Evolutionary conservation across 92 coral and sea anemone species (phyloP).

Genomic region (Porites cylindrica): DNA sequence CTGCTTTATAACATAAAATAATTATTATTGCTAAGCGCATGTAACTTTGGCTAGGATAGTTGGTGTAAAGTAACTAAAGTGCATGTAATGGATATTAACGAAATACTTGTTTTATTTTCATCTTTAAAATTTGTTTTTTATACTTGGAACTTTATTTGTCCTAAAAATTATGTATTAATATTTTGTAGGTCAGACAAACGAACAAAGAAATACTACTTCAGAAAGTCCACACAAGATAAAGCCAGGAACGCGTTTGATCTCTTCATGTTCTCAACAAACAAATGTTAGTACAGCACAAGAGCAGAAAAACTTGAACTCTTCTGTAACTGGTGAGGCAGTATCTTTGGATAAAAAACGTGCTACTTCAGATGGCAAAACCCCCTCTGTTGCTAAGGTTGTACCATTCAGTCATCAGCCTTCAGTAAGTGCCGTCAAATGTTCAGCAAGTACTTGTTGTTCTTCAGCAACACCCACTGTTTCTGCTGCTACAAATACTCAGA

Average conservation of each 20-base stretch:
- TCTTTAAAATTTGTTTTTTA: too few species aligned
- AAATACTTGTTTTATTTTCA: too few species aligned
- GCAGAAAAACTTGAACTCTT: neutral
- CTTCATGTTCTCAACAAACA: neutral
- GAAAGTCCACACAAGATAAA: neutral
- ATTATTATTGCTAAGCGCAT: too few species aligned
- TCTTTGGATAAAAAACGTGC: slow-evolving; percentile 3
- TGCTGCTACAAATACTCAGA: neutral
- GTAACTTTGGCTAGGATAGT: too few species aligned
- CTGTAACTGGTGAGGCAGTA: neutral
- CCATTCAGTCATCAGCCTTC: slow-evolving; percentile 45
- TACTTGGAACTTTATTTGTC: neutral
- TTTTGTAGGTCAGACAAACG: neutral
- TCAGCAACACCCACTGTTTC: neutral
- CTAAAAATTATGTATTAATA: neutral
- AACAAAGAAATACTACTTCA: neutral
- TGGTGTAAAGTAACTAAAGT: too few species aligned
- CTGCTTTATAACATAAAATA: too few species aligned
- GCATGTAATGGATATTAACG: too few species aligned
- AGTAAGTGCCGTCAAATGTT: neutral
- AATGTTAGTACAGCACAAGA: neutral
- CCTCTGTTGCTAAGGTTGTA: slow-evolving; percentile 34
- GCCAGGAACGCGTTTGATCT: neutral
- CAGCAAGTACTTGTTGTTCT: neutral
- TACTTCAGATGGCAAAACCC: slow-evolving; percentile 7